These are phyloP conservation scores for Pinctada fucata DNA, from an alignment of 2,888 invertebrate species.

Conservation along the genomic window DNA sequence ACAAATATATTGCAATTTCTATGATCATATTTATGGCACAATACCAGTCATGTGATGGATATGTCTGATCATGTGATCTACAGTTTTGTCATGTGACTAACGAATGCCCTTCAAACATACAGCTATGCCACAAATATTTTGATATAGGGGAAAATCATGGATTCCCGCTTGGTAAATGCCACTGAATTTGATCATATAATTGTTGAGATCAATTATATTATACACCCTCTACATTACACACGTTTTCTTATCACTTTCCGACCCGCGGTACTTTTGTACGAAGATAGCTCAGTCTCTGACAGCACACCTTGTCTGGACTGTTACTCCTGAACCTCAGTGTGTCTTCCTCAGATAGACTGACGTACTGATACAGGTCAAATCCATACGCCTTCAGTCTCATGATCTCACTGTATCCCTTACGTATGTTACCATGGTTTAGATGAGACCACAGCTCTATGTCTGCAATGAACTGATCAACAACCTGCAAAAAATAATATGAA, in stretches of 20 bases:
- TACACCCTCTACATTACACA: too few relatives aligned
- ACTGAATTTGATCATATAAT: too few relatives aligned
- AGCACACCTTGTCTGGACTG: constrained; percentile 21
- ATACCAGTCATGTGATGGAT: too few relatives aligned
- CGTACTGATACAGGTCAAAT: constrained; percentile 50
- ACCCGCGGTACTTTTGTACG: constrained; percentile 27
- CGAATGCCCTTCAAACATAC: too few relatives aligned
- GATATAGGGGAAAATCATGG: too few relatives aligned
- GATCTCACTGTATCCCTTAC: constrained; percentile 60
- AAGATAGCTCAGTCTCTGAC: constrained; percentile 48
- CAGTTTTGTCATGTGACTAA: too few relatives aligned
- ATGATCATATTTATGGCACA: too few relatives aligned
- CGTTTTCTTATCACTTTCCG: neutral
- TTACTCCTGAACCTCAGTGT: constrained; percentile 46
- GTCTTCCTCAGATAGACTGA: constrained; percentile 32
- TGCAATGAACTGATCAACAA: constrained; percentile 57
- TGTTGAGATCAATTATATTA: too few relatives aligned
- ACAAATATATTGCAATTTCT: too few relatives aligned
- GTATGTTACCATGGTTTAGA: constrained; percentile 29
- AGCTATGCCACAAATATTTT: too few relatives aligned
- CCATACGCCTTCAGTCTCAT: constrained; percentile 54
- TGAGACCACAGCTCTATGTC: constrained; percentile 43
- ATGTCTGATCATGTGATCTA: too few relatives aligned
- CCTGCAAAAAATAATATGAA: constrained; percentile 46
- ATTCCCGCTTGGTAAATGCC: too few relatives aligned